A percentile compares a stretch with the other conserved stretches of the same genome.
Evolutionary conservation across 92 coral and sea anemone genomes (phyloP).

Genomic region (Paramuricea clavata): DNA sequence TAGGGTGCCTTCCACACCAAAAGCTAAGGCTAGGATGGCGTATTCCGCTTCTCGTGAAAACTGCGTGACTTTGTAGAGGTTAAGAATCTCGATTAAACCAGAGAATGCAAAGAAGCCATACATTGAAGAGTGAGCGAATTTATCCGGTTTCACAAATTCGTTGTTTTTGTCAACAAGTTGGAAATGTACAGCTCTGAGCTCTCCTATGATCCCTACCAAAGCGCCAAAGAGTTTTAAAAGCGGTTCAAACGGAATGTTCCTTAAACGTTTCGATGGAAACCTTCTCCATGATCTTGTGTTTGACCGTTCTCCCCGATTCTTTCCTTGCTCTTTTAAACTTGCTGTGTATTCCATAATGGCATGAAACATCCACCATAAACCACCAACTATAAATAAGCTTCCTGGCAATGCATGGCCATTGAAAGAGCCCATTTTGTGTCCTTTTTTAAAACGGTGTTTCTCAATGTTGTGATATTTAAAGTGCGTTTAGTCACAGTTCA

Average conservation of each 20-base stretch:
- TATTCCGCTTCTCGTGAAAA: slow-evolving; percentile 76
- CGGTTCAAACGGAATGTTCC: slow-evolving; percentile 78
- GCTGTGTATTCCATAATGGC: slow-evolving; percentile 42
- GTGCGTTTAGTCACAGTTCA: slow-evolving; percentile 5
- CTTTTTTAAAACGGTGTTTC: neutral
- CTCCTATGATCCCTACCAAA: slow-evolving; percentile 65
- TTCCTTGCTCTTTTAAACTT: neutral
- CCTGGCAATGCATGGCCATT: slow-evolving; percentile 88
- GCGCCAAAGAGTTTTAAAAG: slow-evolving; percentile 66
- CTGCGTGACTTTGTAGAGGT: slow-evolving; percentile 52
- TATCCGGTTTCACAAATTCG: slow-evolving; percentile 67
- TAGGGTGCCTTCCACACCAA: slow-evolving; percentile 80
- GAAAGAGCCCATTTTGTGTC: slow-evolving; percentile 77
- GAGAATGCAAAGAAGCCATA: slow-evolving; percentile 84
- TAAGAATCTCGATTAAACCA: slow-evolving; percentile 77
- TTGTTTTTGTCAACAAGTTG: slow-evolving; percentile 66
- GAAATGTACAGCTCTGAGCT: slow-evolving; percentile 67
- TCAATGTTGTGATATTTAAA: neutral
- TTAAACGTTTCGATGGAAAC: neutral
- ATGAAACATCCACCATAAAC: slow-evolving; percentile 83
- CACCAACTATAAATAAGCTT: slow-evolving; percentile 60
- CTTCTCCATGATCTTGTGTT: slow-evolving; percentile 22
- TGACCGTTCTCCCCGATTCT: neutral
- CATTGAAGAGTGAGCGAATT: slow-evolving; percentile 86
- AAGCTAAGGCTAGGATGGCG: slow-evolving; percentile 68